These are phyloP conservation scores for Tupaia chinensis DNA, from an alignment of 2,113 vertebrate species.

Conservation along the genomic window DNA sequence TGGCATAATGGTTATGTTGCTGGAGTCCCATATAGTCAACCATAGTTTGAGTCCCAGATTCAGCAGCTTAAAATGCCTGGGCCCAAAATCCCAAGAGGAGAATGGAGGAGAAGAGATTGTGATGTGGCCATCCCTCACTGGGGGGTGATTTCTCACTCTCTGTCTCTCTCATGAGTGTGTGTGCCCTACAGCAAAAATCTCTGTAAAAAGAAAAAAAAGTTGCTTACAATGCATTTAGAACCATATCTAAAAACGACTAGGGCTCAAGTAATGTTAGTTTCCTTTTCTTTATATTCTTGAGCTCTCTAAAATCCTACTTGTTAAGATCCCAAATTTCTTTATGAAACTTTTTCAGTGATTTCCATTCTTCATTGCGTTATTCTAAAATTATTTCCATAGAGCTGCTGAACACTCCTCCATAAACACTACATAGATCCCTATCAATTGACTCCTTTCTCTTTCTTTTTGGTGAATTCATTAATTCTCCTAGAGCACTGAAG, in stretches of 20 bases:
- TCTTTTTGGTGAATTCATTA: constrained; percentile 17
- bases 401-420: neutral
- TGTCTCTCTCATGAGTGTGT: no score
- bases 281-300: neutral
- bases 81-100: no score
- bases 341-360: neutral
- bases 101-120: no score
- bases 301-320: neutral
- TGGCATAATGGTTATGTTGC: no score
- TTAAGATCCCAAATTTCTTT: neutral
- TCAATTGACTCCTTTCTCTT: neutral
- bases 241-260: neutral
- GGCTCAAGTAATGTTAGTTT: neutral
- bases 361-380: neutral
- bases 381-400: neutral
- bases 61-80: no score
- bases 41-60: no score
- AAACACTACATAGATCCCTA: neutral
- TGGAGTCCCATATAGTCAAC: no score
- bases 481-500: constrained; percentile 5
- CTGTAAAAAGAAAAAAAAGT: neutral
- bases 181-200: no score
- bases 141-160: no score
- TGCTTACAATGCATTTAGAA: neutral
- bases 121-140: no score